phyloP scores from a whole-genome alignment of 2,797 vertebrate species.

The Eutrigla gurnardus region DNA sequence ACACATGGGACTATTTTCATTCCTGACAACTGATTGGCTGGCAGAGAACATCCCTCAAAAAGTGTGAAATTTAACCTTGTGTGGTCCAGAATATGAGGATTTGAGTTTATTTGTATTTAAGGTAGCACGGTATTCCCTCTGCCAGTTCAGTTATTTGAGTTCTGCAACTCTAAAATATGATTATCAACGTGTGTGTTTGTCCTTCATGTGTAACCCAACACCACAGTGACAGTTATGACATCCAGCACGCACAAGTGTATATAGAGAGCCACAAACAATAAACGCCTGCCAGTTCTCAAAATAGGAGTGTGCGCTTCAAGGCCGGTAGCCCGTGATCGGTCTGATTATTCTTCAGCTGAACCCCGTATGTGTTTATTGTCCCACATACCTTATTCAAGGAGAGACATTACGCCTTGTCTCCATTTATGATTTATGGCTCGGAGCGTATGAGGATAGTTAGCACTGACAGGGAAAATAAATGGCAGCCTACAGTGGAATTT shows the following conservation, averaged over 20 bases:
- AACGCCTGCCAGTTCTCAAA: slow-evolving; percentile 60
- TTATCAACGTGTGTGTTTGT: slow-evolving; percentile 6
- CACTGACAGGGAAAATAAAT: slow-evolving; percentile 46
- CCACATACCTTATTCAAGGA: slow-evolving; percentile 57
- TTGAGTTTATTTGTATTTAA: slow-evolving; percentile 22
- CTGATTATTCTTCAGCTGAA: slow-evolving; percentile 47
- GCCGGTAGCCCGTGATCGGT: slow-evolving; percentile 31
- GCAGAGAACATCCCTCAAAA: slow-evolving; percentile 1
- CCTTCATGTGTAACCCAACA: slow-evolving; percentile 46
- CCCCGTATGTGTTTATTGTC: slow-evolving; percentile 67
- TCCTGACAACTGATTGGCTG: neutral
- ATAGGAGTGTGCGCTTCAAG: slow-evolving; percentile 53
- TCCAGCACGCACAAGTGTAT: slow-evolving; percentile 49
- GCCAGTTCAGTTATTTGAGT: neutral
- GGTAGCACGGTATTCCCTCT: neutral
- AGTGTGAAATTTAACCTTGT: slow-evolving; percentile 18
- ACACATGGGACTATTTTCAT: neutral
- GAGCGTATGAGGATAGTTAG: slow-evolving; percentile 34
- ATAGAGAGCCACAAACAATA: slow-evolving; percentile 68
- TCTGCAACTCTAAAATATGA: neutral
- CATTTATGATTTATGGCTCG: slow-evolving; percentile 25
- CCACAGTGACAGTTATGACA: slow-evolving; percentile 51
- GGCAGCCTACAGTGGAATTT: slow-evolving; percentile 33
- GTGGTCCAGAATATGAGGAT: slow-evolving; percentile 15
- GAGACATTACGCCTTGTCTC: slow-evolving; percentile 50